Base-by-base conservation (phyloP, 1,140 invertebrate species). In the Octopus bimaculoides region DNA sequence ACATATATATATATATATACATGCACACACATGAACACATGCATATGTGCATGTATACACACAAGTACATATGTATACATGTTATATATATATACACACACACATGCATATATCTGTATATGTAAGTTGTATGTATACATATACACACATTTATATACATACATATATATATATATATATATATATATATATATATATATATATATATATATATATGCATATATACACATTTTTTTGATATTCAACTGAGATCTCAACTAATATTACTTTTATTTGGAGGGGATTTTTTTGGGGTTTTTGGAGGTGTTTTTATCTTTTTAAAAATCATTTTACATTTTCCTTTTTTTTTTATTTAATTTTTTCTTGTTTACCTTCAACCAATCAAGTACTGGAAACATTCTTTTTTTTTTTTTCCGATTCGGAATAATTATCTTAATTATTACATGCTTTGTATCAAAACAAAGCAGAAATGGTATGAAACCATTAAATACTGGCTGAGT, bases 181-280 rank as follows among this genome's bases (percentile, higher is more conserved):
- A 61, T 17, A 61, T 17, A 61, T 17, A 61, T 61, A 61, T 61
- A 61, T 61, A 61, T 61, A 61, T 61, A 61, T 61, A 61, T 61
- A 61, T 61, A 61, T 61, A 17, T 61, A 61, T 61, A 61, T 61
- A 61, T 61, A 61, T 61, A 61, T 61, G 17, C 17, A 61, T 61
- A 61, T 61, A 61, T 4, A 61, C 17, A 61, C 1, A 1, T 61
- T 17, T 9, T 9, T 61, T 61, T 61, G 1, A 61, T 12, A 61
- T 61, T 61, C 56, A 17, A 61, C 26, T 71, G 66, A 71, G 66
- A 71, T 71, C 66, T 71, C 66, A 71, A 71, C 66, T 71, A n/a
- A 20, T 17, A 61, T 9, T 61, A 17, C 17, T 61, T 61, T 61
- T 61, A 12, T 61, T 61, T n/a, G n/a, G n/a, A 1, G 9, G 9